phyloP scores from a whole-genome alignment of 1,140 invertebrate genomes.

The Rhyacophila brunnea region DNA sequence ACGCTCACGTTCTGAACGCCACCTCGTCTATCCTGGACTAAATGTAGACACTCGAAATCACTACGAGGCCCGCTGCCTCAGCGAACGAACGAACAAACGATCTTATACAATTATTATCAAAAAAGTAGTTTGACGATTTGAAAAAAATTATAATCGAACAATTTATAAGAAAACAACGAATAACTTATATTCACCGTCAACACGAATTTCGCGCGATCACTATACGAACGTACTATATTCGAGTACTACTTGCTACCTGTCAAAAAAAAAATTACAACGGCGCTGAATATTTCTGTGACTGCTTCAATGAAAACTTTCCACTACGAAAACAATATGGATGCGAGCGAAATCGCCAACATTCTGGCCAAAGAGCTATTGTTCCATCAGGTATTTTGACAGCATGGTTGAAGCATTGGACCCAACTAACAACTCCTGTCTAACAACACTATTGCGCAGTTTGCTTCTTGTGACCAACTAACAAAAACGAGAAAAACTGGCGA shows the following conservation, averaged over 20 bases:
- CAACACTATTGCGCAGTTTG: not conserved
- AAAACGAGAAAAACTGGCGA: no score
- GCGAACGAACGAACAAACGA: conserved; percentile 34
- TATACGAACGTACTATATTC: not conserved
- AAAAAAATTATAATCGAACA: conserved; percentile 18
- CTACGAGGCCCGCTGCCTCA: conserved; percentile 26
- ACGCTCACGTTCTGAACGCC: conserved; percentile 24
- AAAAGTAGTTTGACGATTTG: conserved; percentile 3
- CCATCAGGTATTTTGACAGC: conserved; percentile 61
- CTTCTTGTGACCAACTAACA: no score
- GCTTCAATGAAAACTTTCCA: conserved; percentile 3
- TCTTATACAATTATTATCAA: conserved; percentile 10
- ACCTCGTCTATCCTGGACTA: conserved; percentile 10
- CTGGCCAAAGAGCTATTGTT: conserved; percentile 77
- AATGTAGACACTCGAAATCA: conserved; percentile 18
- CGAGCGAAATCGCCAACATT: conserved; percentile 75
- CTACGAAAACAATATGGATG: conserved; percentile 54
- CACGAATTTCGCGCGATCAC: conserved; percentile 8
- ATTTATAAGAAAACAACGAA: conserved; percentile 8
- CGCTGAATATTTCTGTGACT: not conserved
- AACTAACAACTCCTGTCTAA: conserved; percentile 5
- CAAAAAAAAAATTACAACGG: not conserved
- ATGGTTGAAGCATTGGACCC: conserved; percentile 37
- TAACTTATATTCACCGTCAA: conserved; percentile 6
- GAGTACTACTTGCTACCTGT: conserved; percentile 2